Evolutionary conservation across 2,113 vertebrate genomes (phyloP).

Genomic region (Indicator maculatus): DNA sequence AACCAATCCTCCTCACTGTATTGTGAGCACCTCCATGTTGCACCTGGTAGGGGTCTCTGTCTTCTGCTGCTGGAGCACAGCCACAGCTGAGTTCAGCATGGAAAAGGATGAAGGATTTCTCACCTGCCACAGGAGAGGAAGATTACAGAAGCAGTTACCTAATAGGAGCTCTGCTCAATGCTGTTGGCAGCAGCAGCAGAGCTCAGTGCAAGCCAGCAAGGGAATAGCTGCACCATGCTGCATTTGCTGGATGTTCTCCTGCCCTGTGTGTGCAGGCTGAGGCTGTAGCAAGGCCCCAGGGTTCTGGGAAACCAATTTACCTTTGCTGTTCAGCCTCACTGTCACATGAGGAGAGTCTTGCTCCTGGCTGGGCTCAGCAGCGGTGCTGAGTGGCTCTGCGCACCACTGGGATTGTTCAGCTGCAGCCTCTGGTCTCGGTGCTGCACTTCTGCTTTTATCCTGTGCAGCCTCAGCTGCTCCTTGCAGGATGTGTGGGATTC

Average conservation of each 20-base stretch:
- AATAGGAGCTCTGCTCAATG: neutral
- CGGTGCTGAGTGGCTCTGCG: neutral
- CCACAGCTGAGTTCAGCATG: neutral
- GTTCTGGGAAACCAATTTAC: neutral
- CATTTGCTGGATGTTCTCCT: constrained; percentile 3
- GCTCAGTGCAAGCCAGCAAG: neutral
- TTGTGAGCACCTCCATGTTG: neutral
- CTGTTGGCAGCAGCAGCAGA: constrained; percentile 3
- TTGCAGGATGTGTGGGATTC: neutral
- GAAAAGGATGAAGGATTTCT: neutral
- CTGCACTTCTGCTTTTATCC: neutral
- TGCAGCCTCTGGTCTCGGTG: neutral
- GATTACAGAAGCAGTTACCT: neutral
- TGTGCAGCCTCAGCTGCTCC: neutral
- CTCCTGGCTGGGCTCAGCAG: neutral
- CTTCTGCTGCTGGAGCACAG: neutral
- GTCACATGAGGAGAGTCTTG: neutral
- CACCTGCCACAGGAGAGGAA: neutral
- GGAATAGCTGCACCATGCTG: neutral
- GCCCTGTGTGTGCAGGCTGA: neutral
- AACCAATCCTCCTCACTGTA: neutral
- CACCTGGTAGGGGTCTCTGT: neutral
- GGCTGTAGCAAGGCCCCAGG: neutral
- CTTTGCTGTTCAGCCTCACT: constrained; percentile 19
- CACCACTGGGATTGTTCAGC: neutral